Conservation (phyloP, 2,113 vertebrate genomes). For the Jacana jacana region DNA sequence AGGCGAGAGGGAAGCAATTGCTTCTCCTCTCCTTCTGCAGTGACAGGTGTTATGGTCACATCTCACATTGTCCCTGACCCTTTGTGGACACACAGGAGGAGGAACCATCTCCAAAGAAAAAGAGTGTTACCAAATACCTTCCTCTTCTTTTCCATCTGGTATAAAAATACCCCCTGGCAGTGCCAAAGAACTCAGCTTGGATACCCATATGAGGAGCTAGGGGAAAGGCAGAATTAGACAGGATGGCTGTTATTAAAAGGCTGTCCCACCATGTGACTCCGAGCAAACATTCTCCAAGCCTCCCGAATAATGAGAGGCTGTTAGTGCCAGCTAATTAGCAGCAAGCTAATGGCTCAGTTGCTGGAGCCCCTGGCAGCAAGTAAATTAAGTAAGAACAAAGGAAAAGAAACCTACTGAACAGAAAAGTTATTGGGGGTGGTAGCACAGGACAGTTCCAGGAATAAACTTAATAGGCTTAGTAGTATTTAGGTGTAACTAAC, state of each 20-base stretch:
- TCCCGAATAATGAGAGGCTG: background rate
- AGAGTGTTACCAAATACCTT: background rate
- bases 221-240: background rate
- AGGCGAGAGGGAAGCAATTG: background rate
- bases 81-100: fast-evolving
- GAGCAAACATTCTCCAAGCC: background rate
- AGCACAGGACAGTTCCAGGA: constrained; percentile 49
- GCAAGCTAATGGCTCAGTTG: background rate
- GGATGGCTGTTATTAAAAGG: background rate
- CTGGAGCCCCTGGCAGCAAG: background rate
- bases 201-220: background rate
- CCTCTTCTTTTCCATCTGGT: background rate
- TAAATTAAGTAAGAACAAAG: constrained; percentile 60
- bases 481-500: background rate
- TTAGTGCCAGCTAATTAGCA: constrained; percentile 61
- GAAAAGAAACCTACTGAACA: constrained; percentile 9
- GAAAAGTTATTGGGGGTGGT: background rate
- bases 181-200: background rate
- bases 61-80: background rate
- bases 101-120: background rate
- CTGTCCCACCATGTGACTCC: background rate
- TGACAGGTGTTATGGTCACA: background rate
- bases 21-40: background rate
- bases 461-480: constrained; percentile 58
- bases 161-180: background rate